These are phyloP conservation scores for Cryptocephalus primarius DNA, from an alignment of 2,888 invertebrate species.

Conservation along the genomic window DNA sequence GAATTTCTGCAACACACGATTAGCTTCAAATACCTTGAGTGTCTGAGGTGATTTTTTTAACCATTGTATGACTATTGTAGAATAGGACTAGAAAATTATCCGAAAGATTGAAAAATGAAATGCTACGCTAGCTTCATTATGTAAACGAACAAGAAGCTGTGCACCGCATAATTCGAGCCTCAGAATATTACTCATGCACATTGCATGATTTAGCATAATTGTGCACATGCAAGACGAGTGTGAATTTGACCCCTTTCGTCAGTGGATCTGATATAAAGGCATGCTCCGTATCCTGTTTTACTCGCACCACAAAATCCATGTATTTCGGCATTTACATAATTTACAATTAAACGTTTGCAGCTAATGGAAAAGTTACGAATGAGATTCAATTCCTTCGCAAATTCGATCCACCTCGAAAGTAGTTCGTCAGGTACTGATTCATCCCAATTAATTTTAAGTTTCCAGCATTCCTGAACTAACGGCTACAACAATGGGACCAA, in stretches of 20 bases:
- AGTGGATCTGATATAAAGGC: slow-evolving; percentile 5
- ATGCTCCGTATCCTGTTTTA: slow-evolving; percentile 6
- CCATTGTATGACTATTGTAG: slow-evolving; percentile 9
- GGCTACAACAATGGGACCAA: neutral
- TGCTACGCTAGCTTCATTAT: slow-evolving; percentile 3
- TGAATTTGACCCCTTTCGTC: neutral
- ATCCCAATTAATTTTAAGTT: neutral
- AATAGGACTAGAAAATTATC: slow-evolving; percentile 6
- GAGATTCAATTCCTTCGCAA: neutral
- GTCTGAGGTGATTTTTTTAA: slow-evolving; percentile 2
- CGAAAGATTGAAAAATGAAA: slow-evolving; percentile 1
- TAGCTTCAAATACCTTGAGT: slow-evolving; percentile 4
- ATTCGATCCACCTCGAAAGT: neutral
- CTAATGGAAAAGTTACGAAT: neutral
- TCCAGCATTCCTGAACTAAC: neutral
- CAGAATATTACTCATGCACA: slow-evolving; percentile 7
- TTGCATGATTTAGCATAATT: slow-evolving; percentile 8
- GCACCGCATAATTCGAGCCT: slow-evolving; percentile 11
- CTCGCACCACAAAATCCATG: slow-evolving; percentile 10
- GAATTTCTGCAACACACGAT: neutral
- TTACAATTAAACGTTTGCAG: neutral
- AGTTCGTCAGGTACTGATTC: neutral
- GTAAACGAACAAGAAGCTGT: slow-evolving; percentile 5
- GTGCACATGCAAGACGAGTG: slow-evolving; percentile 6
- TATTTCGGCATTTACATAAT: neutral